These are phyloP conservation scores for Spicauda simplicius DNA, from an alignment of 2,888 invertebrate genomes.

Conservation along the genomic window DNA sequence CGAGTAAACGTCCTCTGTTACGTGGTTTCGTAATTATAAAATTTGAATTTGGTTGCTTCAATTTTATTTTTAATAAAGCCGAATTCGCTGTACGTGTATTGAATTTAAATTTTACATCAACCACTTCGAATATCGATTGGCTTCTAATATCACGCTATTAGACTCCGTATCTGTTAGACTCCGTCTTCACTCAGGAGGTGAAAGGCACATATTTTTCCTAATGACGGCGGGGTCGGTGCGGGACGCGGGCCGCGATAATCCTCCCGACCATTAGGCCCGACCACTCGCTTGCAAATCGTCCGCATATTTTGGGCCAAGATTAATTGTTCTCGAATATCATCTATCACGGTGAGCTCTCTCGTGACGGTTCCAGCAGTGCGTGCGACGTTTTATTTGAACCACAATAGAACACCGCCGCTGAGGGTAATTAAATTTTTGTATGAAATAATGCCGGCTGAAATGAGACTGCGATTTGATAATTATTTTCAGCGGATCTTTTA, in stretches of 20 bases:
- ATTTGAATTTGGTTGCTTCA: too few species aligned
- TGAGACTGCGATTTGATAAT: slow-evolving; percentile 9
- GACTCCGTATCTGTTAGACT: too few species aligned
- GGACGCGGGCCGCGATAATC: slow-evolving; percentile 74
- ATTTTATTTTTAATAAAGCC: background rate
- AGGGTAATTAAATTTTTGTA: slow-evolving; percentile 76
- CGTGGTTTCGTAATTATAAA: background rate
- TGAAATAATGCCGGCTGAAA: slow-evolving; percentile 51
- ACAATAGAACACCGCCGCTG: slow-evolving; percentile 70
- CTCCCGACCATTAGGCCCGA: slow-evolving; percentile 82
- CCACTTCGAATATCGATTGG: background rate
- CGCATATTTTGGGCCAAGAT: slow-evolving; percentile 84
- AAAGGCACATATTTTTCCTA: slow-evolving; percentile 61
- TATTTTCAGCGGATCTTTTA: slow-evolving; percentile 14
- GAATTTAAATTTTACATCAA: background rate
- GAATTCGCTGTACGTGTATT: background rate
- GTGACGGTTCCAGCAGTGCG: slow-evolving; percentile 80
- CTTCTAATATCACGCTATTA: background rate
- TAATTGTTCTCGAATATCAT: slow-evolving; percentile 85
- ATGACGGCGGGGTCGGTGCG: slow-evolving; percentile 65
- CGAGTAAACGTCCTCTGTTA: too few species aligned
- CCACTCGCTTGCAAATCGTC: slow-evolving; percentile 84
- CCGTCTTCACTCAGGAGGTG: slow-evolving; percentile 17
- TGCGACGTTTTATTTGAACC: slow-evolving; percentile 80
- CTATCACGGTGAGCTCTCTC: slow-evolving; percentile 82